phyloP scores from a whole-genome alignment of 2,888 invertebrate species.

The Hyles lineata region DNA sequence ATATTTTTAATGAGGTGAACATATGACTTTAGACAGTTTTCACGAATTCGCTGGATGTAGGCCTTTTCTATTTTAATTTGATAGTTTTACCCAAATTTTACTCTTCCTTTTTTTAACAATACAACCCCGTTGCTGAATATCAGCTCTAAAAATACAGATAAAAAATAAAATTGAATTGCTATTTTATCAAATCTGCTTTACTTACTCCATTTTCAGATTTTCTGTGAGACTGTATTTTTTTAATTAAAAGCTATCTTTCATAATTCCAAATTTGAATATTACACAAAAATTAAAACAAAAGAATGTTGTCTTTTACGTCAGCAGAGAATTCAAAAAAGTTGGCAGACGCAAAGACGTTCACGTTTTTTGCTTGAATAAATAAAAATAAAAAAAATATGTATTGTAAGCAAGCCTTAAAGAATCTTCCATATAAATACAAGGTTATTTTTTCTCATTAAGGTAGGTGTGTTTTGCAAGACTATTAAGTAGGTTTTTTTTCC shows the following conservation, averaged over 20 bases:
- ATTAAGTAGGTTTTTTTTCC: too few species aligned
- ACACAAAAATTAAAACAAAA: background rate
- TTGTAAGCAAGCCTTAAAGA: background rate
- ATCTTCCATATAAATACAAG: slow-evolving; percentile 7
- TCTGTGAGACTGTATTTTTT: background rate
- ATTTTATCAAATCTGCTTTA: too few species aligned
- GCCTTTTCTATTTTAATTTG: too few species aligned
- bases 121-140: too few species aligned
- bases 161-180: too few species aligned
- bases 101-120: too few species aligned
- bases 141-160: too few species aligned
- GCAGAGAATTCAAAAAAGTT: background rate
- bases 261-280: background rate
- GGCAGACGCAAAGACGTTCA: background rate
- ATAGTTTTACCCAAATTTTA: too few species aligned
- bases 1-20: too few species aligned
- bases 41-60: too few species aligned
- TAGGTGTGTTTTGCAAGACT: too few species aligned
- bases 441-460: background rate
- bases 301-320: background rate
- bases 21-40: too few species aligned
- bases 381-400: background rate
- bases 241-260: background rate
- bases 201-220: background rate
- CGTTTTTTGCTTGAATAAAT: slow-evolving; percentile 6